A percentile compares a stretch with the other conserved stretches of the same genome.
phyloP scores from a whole-genome alignment of 2,113 vertebrate genomes.

The Ochotona princeps region DNA sequence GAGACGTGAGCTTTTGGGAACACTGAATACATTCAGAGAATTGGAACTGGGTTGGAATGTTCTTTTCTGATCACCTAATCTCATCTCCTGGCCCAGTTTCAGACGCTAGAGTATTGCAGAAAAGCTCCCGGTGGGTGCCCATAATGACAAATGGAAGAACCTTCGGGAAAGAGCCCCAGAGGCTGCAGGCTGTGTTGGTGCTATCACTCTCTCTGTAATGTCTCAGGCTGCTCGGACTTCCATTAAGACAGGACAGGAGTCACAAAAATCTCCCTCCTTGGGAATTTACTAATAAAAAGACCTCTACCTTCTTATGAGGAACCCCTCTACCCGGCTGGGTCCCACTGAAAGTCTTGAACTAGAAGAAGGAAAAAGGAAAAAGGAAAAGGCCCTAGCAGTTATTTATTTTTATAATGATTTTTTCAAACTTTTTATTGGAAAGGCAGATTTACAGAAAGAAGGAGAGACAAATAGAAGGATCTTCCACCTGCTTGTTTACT shows the following conservation, averaged over 20 bases:
- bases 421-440: too few species aligned
- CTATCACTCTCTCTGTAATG: neutral
- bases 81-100: conserved; percentile 22
- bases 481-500: too few species aligned
- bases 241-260: neutral
- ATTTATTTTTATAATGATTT: neutral
- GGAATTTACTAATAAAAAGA: conserved; percentile 46
- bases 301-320: neutral
- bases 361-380: neutral
- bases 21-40: conserved; percentile 5
- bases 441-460: too few species aligned
- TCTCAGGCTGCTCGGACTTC: neutral
- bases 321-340: neutral
- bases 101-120: neutral
- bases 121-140: neutral
- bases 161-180: neutral
- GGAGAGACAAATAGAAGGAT: too few species aligned
- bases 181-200: neutral
- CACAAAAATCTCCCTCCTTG: neutral
- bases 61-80: neutral
- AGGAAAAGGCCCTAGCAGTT: neutral
- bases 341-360: conserved; percentile 51
- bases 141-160: neutral
- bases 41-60: neutral
- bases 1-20: conserved; percentile 58